Percentiles rank a stretch among this genome's conserved stretches.
Evolutionary conservation across 2,797 vertebrate species (phyloP).

Genomic region (Gymnocypris eckloni): DNA sequence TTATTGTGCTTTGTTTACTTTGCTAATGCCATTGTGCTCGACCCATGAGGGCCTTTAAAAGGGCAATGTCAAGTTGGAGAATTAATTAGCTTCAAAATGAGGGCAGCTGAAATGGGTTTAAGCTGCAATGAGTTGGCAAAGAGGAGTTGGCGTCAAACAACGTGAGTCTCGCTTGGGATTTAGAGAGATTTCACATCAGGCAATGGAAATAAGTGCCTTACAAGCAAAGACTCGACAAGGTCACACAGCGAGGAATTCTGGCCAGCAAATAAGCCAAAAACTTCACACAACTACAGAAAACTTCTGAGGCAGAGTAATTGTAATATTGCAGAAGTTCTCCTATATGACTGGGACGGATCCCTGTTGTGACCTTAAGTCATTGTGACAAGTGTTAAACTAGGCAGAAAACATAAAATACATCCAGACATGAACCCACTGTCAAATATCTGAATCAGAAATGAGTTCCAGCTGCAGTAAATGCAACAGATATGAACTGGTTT

Average conservation of each 20-base stretch:
- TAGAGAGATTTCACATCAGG: conserved; percentile 33
- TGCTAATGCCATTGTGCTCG: neutral
- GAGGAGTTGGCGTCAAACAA: conserved; percentile 4
- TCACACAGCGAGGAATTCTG: conserved; percentile 36
- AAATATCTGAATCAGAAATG: conserved; percentile 19
- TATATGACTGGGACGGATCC: neutral
- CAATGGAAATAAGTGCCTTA: conserved; percentile 34
- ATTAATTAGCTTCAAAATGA: conserved; percentile 30
- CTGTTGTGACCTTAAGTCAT: too few species aligned
- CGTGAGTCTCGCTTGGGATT: conserved; percentile 6
- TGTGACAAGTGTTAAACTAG: conserved; percentile 9
- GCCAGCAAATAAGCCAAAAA: conserved; percentile 8
- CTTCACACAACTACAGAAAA: conserved; percentile 4
- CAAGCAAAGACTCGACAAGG: conserved; percentile 44
- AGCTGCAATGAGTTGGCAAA: conserved; percentile 24
- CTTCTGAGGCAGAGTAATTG: conserved; percentile 18
- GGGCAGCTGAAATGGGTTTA: conserved; percentile 18
- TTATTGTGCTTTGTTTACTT: neutral
- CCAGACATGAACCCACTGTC: neutral
- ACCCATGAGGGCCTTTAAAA: conserved; percentile 15
- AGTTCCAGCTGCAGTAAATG: conserved; percentile 24
- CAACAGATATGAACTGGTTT: neutral
- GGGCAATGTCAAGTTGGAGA: conserved; percentile 24
- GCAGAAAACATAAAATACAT: conserved; percentile 8
- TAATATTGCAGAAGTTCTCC: conserved; percentile 24